Conservation (phyloP, 2,888 invertebrate species). For the Ichneumon xanthorius region DNA sequence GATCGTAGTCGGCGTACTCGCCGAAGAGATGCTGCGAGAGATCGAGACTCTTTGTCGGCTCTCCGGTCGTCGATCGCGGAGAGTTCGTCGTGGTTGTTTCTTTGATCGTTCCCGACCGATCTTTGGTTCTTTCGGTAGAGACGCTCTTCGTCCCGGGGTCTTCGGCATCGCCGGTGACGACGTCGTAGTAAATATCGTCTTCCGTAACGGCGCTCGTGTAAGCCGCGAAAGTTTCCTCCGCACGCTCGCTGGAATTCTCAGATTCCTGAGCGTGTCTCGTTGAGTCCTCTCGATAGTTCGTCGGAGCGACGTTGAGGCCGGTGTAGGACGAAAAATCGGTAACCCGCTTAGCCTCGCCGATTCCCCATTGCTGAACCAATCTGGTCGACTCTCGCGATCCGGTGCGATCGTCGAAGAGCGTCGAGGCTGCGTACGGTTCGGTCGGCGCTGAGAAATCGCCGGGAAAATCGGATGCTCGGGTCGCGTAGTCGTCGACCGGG, state of each 20-base stretch:
- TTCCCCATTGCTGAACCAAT: constrained; percentile 9
- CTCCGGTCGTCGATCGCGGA: constrained; percentile 14
- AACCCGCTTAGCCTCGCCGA: constrained; percentile 6
- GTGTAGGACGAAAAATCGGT: constrained; percentile 1
- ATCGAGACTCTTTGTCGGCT: not conserved
- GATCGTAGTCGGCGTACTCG: constrained; percentile 61
- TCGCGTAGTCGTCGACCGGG: constrained; percentile 7
- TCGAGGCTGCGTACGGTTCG: not conserved
- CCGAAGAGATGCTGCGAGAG: constrained; percentile 29
- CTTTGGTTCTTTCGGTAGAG: not conserved
- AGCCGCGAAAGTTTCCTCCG: not conserved
- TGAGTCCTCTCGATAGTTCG: not conserved
- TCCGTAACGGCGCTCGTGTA: not conserved
- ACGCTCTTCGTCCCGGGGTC: not conserved
- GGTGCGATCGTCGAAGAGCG: not conserved
- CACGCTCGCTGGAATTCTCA: not conserved
- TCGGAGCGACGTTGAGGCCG: constrained; percentile 6
- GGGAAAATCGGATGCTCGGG: constrained; percentile 9
- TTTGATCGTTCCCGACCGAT: not conserved
- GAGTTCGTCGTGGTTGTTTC: not conserved
- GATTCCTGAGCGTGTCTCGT: not conserved
- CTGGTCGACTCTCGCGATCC: not conserved
- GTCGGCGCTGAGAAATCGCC: constrained; percentile 48
- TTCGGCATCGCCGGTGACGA: constrained; percentile 11
- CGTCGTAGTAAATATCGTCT: constrained; percentile 17